Evolutionary conservation across 2,113 vertebrate genomes (phyloP).

Genomic region (Haplotaxodon microlepis): DNA sequence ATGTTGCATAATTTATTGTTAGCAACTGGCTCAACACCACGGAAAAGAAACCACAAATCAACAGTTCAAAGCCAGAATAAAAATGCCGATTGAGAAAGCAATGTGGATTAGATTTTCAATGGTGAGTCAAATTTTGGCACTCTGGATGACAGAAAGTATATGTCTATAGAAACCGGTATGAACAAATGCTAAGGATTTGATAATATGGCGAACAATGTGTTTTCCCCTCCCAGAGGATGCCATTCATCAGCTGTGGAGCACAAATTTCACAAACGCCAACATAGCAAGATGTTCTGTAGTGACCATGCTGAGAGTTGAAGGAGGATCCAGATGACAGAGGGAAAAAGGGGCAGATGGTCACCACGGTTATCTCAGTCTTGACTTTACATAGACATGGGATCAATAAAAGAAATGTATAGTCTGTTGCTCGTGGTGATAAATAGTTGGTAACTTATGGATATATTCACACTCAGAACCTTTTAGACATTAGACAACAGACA

Average conservation of each 20-base stretch:
- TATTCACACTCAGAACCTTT: neutral
- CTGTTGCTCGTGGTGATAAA: neutral
- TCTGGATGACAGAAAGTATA: neutral
- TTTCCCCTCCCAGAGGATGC: neutral
- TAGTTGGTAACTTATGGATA: neutral
- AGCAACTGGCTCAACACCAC: neutral
- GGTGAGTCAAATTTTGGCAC: neutral
- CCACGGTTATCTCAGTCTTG: neutral
- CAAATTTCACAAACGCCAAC: neutral
- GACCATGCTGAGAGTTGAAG: neutral
- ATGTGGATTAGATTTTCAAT: constrained; percentile 13
- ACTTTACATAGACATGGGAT: neutral
- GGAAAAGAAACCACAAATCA: constrained; percentile 52
- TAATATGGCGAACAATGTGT: neutral
- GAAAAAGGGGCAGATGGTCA: neutral
- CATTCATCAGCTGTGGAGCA: constrained; percentile 11
- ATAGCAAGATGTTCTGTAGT: constrained; percentile 19
- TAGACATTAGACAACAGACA: neutral
- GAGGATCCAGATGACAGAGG: neutral
- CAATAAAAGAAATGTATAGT: neutral
- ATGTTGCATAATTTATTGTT: constrained; percentile 54
- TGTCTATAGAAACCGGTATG: neutral
- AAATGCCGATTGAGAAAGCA: constrained; percentile 22
- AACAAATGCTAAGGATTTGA: constrained; percentile 1
- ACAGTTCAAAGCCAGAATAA: constrained; percentile 39